Percentiles rank a stretch among this genome's conserved stretches.
These are phyloP conservation scores for Neolamprologus ventralis DNA, from an alignment of 2,113 vertebrate genomes.

Conservation along the genomic window DNA sequence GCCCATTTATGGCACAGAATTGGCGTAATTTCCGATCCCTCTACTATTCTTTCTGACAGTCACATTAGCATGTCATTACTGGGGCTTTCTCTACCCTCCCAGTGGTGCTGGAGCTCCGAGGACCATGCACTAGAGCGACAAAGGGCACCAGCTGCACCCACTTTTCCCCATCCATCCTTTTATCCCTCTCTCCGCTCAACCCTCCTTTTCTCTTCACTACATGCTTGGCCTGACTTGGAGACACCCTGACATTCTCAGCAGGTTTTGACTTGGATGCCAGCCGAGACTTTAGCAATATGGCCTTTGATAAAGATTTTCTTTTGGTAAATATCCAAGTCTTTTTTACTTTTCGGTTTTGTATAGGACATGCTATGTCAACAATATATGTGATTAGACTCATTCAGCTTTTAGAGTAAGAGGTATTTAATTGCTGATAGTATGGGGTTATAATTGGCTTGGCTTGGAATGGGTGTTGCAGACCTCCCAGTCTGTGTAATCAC, in stretches of 20 bases:
- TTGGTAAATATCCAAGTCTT: conserved; percentile 16
- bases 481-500: conserved; percentile 28
- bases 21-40: conserved; percentile 72
- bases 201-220: conserved; percentile 1
- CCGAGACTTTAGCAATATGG: conserved; percentile 3
- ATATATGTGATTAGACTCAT: conserved; percentile 53
- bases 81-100: conserved; percentile 52
- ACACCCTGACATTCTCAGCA: conserved; percentile 32
- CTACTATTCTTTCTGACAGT: conserved; percentile 71
- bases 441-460: neutral
- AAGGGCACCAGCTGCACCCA: conserved; percentile 75
- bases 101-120: conserved; percentile 54
- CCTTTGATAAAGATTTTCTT: conserved; percentile 21
- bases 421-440: conserved; percentile 43
- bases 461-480: neutral
- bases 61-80: conserved; percentile 75
- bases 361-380: conserved; percentile 14
- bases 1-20: conserved; percentile 65
- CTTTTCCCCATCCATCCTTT: conserved; percentile 59
- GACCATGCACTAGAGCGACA: conserved; percentile 66
- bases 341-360: conserved; percentile 9
- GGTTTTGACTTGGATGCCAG: conserved; percentile 35
- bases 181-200: conserved; percentile 12
- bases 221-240: conserved; percentile 16
- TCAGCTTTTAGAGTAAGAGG: conserved; percentile 27